Conservation (phyloP, 2,113 vertebrate species). For the Chloroceryle aenea region DNA sequence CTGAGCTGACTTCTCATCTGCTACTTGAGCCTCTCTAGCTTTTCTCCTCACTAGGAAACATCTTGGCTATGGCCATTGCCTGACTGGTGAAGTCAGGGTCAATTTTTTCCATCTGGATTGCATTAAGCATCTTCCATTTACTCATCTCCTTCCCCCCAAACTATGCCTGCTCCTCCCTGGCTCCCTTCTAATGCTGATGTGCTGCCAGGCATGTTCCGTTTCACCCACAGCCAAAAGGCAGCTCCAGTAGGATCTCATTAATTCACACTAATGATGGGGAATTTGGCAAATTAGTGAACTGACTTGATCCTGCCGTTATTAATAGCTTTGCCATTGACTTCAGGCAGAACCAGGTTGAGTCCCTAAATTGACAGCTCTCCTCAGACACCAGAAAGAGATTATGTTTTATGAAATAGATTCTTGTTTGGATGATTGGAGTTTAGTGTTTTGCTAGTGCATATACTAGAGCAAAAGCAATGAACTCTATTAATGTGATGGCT, state of each 20-base stretch:
- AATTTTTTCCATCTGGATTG: constrained; percentile 69
- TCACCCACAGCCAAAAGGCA: constrained; percentile 68
- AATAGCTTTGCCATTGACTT: constrained; percentile 54
- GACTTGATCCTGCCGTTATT: constrained; percentile 63
- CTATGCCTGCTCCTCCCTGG: constrained; percentile 2
- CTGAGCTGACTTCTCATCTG: constrained; percentile 35
- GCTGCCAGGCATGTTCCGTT: constrained; percentile 55
- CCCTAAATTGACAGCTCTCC: constrained; percentile 11
- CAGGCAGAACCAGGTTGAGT: background rate
- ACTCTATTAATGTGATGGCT: constrained; percentile 17
- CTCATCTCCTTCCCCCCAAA: constrained; percentile 61
- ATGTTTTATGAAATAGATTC: background rate
- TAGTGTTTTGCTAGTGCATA: constrained; percentile 5
- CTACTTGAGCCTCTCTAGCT: constrained; percentile 33
- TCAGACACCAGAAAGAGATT: background rate
- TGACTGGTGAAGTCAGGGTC: constrained; percentile 71
- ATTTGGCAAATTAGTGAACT: constrained; percentile 71
- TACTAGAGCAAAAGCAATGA: constrained; percentile 18
- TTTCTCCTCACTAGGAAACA: constrained; percentile 59
- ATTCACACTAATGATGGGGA: constrained; percentile 71
- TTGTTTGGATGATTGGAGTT: constrained; percentile 32
- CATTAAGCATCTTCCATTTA: constrained; percentile 66
- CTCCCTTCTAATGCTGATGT: constrained; percentile 28
- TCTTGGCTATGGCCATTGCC: constrained; percentile 43
- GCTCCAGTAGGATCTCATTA: constrained; percentile 70